Percentiles rank a stretch among this genome's conserved stretches.
Conservation (phyloP, 2,888 invertebrate genomes). For the Pyrrhosoma nymphula region DNA sequence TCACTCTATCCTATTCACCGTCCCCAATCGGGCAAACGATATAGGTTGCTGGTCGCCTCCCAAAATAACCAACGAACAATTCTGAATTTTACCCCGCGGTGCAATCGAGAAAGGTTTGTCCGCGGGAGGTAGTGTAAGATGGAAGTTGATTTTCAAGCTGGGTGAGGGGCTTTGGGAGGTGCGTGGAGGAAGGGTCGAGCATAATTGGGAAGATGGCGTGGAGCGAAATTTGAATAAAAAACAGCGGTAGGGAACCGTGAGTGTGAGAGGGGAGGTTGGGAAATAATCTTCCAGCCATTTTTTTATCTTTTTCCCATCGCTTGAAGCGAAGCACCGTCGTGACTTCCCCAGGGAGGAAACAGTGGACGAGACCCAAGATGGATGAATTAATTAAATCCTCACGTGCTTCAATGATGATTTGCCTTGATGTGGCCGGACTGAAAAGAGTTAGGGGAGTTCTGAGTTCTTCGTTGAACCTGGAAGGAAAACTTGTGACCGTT, state of each 20-base stretch:
- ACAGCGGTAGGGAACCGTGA: not conserved
- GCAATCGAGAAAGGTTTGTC: no score
- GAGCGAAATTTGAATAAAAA: not conserved
- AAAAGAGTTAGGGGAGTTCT: no score
- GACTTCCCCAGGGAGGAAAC: not conserved
- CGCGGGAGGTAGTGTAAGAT: not conserved
- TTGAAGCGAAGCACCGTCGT: not conserved
- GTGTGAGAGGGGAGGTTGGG: not conserved
- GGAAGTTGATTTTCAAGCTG: not conserved
- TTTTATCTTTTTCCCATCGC: not conserved
- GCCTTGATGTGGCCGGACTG: not conserved
- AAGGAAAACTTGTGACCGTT: no score
- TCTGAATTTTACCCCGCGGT: no score
- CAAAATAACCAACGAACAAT: no score
- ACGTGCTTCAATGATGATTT: not conserved
- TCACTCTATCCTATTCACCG: no score
- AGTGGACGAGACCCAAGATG: not conserved
- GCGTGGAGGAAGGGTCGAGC: not conserved
- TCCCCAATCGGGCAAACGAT: no score
- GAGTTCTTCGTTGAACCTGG: not conserved
- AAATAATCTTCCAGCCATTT: not conserved
- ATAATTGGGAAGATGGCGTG: not conserved
- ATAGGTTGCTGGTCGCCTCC: no score
- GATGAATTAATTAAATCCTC: not conserved
- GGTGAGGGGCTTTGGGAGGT: not conserved